phyloP scores from a whole-genome alignment of 2,113 vertebrate genomes.

The Blennius ocellaris region DNA sequence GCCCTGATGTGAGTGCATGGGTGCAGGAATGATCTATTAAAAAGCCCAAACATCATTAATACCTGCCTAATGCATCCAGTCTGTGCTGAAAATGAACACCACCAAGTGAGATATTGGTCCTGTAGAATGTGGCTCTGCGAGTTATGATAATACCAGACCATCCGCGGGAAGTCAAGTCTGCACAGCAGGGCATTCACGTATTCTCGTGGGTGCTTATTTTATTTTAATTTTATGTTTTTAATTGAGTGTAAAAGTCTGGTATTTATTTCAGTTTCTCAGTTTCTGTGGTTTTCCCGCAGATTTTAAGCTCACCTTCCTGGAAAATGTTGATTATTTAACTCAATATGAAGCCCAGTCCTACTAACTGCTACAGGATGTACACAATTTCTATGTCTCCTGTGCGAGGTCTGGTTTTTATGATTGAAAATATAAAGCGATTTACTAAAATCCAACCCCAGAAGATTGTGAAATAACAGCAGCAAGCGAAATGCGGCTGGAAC shows the following conservation, averaged over 20 bases:
- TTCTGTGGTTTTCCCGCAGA: slow-evolving; percentile 51
- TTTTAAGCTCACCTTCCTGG: slow-evolving; percentile 68
- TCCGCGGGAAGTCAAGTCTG: slow-evolving; percentile 33
- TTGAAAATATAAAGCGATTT: slow-evolving; percentile 35
- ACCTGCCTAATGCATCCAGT: neutral
- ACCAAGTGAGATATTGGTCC: slow-evolving; percentile 3
- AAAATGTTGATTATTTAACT: slow-evolving; percentile 60
- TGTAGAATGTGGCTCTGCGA: slow-evolving; percentile 35
- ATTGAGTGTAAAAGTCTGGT: slow-evolving; percentile 76
- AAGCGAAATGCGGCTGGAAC: slow-evolving; percentile 8
- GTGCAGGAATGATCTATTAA: slow-evolving; percentile 10
- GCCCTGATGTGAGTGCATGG: neutral
- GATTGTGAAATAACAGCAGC: slow-evolving; percentile 14
- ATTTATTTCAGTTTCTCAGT: slow-evolving; percentile 68
- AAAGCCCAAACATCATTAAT: slow-evolving; percentile 3
- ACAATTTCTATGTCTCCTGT: slow-evolving; percentile 54
- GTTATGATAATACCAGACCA: slow-evolving; percentile 30
- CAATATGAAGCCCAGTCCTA: slow-evolving; percentile 63
- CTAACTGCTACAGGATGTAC: slow-evolving; percentile 44
- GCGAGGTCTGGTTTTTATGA: slow-evolving; percentile 59
- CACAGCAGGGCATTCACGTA: slow-evolving; percentile 49
- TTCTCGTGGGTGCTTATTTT: slow-evolving; percentile 57
- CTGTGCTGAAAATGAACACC: slow-evolving; percentile 6
- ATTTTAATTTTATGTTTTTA: slow-evolving; percentile 58
- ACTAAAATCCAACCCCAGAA: slow-evolving; percentile 10